phyloP scores from a whole-genome alignment of 2,888 invertebrate genomes.

The Synanthedon vespiformis region DNA sequence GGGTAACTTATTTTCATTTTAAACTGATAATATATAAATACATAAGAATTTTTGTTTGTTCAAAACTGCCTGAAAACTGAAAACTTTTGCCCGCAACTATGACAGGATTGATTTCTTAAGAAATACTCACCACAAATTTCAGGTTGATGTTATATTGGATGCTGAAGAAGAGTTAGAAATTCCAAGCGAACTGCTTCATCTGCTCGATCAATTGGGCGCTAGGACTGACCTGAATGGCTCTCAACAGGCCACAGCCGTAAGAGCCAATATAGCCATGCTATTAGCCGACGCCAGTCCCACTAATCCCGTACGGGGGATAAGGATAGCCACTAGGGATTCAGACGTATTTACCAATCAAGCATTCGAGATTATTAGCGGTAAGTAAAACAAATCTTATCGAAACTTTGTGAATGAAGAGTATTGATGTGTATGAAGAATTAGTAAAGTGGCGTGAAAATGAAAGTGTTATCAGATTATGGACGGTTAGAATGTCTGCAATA shows the following conservation, averaged over 20 bases:
- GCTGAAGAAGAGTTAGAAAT: slow-evolving; percentile 29
- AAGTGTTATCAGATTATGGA: too few species aligned
- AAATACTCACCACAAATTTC: slow-evolving; percentile 6
- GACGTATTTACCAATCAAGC: slow-evolving; percentile 32
- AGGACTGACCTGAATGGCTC: slow-evolving; percentile 35
- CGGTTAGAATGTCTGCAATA: too few species aligned
- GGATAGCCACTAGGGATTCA: slow-evolving; percentile 27
- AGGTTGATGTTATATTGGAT: slow-evolving; percentile 45
- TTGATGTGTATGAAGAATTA: too few species aligned
- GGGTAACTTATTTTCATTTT: slow-evolving; percentile 20
- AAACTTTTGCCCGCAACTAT: too few species aligned
- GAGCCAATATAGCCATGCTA: slow-evolving; percentile 44
- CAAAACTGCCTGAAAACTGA: too few species aligned
- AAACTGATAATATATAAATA: too few species aligned
- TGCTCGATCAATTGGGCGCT: slow-evolving; percentile 42
- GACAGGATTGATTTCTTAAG: background rate
- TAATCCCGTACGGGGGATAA: slow-evolving; percentile 38
- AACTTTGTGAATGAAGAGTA: too few species aligned
- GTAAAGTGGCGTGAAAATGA: too few species aligned
- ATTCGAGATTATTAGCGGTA: slow-evolving; percentile 45
- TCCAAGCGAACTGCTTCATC: slow-evolving; percentile 37
- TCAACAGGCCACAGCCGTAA: slow-evolving; percentile 19
- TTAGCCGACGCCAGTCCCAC: slow-evolving; percentile 37
- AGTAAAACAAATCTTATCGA: too few species aligned
- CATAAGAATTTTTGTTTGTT: too few species aligned